Evolutionary conservation across 2,888 invertebrate species (phyloP).

Genomic region (Sinohyriopsis cumingii): DNA sequence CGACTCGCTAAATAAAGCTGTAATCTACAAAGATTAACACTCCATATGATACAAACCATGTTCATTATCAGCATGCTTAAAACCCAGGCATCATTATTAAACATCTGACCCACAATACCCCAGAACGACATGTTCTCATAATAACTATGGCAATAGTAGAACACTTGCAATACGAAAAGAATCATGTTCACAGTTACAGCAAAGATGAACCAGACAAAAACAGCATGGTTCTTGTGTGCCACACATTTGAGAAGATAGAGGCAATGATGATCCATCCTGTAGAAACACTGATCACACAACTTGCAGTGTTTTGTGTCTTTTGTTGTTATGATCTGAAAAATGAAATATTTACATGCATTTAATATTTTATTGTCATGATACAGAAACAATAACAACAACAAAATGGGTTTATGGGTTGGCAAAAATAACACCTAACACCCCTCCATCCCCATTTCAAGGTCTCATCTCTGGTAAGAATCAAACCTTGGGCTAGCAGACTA

Average conservation of each 20-base stretch:
- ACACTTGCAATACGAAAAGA: slow-evolving; percentile 45
- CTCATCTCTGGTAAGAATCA: no score
- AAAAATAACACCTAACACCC: no score
- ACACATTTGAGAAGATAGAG: slow-evolving; percentile 69
- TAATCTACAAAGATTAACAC: slow-evolving; percentile 48
- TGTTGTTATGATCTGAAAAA: slow-evolving; percentile 55
- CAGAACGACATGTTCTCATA: slow-evolving; percentile 21
- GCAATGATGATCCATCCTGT: slow-evolving; percentile 70
- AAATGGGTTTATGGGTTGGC: no score
- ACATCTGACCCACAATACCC: slow-evolving; percentile 39
- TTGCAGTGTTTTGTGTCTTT: slow-evolving; percentile 65
- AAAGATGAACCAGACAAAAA: slow-evolving; percentile 64
- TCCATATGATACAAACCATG: slow-evolving; percentile 59
- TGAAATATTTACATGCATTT: background rate
- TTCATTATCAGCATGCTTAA: slow-evolving; percentile 59
- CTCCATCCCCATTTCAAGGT: no score
- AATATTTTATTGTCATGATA: no score
- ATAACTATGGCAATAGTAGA: slow-evolving; percentile 27
- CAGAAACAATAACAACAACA: no score
- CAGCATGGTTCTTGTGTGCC: slow-evolving; percentile 62
- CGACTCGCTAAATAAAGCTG: slow-evolving; percentile 59
- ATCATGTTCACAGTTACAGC: slow-evolving; percentile 49
- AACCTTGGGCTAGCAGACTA: no score
- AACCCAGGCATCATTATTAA: slow-evolving; percentile 55
- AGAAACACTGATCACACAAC: slow-evolving; percentile 66